A percentile compares a stretch with the other conserved stretches of the same genome.
Conservation (phyloP, 1,140 invertebrate species). For the Lutraria rhynchaena region DNA sequence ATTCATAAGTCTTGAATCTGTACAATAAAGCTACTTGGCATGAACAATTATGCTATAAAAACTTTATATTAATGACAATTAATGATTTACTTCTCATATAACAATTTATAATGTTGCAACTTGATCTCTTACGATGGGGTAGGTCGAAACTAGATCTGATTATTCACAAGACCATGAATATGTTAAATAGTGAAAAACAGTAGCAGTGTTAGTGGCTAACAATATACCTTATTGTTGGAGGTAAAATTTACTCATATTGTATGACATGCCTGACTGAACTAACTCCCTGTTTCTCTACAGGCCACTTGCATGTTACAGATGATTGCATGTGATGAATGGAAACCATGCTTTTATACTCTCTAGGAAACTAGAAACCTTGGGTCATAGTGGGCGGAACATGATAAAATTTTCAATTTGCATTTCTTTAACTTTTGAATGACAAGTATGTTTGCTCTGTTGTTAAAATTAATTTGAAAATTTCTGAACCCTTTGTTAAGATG, state of each 20-base stretch:
- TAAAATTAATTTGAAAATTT: conserved; percentile 42
- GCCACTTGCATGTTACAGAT: too few species aligned
- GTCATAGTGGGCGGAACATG: conserved; percentile 21
- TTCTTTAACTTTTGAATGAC: conserved; percentile 8
- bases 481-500: conserved; percentile 18
- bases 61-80: conserved; percentile 31
- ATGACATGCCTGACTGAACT: not conserved
- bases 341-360: too few species aligned
- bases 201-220: not conserved
- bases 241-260: conserved; percentile 17
- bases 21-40: conserved; percentile 10
- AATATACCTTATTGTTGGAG: not conserved
- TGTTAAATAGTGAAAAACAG: conserved; percentile 26
- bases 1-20: not conserved
- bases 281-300: too few species aligned
- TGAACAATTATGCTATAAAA: conserved; percentile 41
- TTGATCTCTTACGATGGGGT: conserved; percentile 7
- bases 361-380: conserved; percentile 10
- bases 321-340: conserved; percentile 23
- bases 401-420: conserved; percentile 45
- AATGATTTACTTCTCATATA: conserved; percentile 31
- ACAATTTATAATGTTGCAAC: conserved; percentile 46
- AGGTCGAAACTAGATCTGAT: conserved; percentile 26
- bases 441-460: conserved; percentile 5
- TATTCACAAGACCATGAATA: conserved; percentile 6